A percentile compares a stretch with the other conserved stretches of the same genome.
These are phyloP conservation scores for Acridotheres tristis DNA, from an alignment of 2,797 vertebrate species.

Conservation along the genomic window DNA sequence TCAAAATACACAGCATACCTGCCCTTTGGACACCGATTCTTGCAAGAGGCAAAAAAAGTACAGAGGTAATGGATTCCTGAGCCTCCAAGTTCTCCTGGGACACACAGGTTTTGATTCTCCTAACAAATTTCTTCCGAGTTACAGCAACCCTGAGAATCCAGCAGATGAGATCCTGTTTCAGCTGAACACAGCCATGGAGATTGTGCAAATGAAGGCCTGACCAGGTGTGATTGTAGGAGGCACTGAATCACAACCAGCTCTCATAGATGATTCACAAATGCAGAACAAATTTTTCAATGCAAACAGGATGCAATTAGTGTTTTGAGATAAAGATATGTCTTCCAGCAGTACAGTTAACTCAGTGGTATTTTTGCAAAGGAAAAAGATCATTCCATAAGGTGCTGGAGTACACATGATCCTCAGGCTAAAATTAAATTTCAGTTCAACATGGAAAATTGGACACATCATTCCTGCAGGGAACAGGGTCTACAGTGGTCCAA, in stretches of 20 bases:
- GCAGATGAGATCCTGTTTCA: not conserved
- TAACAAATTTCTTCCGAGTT: not conserved
- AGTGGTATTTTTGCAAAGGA: not conserved
- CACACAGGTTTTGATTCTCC: not conserved
- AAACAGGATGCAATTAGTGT: not conserved
- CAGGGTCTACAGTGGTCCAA: not conserved
- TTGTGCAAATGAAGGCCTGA: not conserved
- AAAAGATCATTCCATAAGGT: not conserved
- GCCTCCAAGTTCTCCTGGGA: not conserved
- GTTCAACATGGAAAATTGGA: not conserved
- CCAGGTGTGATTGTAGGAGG: not conserved
- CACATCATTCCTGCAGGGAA: not conserved
- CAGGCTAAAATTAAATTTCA: not conserved
- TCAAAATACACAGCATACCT: not conserved
- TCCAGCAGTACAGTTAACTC: not conserved
- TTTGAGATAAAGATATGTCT: not conserved
- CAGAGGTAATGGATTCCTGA: not conserved
- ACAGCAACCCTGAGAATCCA: not conserved
- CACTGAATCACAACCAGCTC: not conserved
- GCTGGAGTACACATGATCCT: not conserved
- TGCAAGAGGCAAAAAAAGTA: not conserved
- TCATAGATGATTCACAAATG: conserved; percentile 1
- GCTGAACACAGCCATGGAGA: not conserved
- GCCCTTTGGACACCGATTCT: not conserved
- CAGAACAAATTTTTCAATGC: not conserved